Conservation (phyloP, 2,888 invertebrate genomes). For the Acleris laterana region DNA sequence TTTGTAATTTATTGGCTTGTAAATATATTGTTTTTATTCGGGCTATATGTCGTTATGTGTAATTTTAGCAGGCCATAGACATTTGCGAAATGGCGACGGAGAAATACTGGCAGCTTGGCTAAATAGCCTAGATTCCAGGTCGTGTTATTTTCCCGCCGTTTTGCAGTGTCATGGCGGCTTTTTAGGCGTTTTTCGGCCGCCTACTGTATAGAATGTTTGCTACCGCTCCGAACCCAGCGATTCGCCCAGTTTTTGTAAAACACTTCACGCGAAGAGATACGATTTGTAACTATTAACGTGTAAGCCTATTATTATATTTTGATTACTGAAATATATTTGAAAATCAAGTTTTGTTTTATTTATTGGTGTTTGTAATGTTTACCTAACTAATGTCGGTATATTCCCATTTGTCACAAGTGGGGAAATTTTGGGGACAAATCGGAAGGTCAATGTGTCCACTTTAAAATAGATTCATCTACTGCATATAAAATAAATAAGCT, state of each 20-base stretch:
- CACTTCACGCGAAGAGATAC: constrained; percentile 70
- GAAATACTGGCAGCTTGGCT: neutral
- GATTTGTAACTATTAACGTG: constrained; percentile 81
- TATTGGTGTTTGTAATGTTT: constrained; percentile 29
- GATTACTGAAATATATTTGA: constrained; percentile 85
- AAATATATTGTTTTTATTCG: constrained; percentile 49
- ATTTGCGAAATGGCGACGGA: constrained; percentile 1
- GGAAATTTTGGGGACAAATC: no score
- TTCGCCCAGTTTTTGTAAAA: constrained; percentile 48
- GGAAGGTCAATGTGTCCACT: no score
- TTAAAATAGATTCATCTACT: no score
- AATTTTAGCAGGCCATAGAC: constrained; percentile 13
- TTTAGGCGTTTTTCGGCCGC: constrained; percentile 43
- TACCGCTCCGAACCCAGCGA: constrained; percentile 39
- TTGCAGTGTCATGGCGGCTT: constrained; percentile 36
- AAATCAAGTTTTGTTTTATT: constrained; percentile 67
- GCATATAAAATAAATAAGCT: no score
- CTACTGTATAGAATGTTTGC: constrained; percentile 34
- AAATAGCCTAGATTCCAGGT: no score
- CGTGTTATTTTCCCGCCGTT: constrained; percentile 33
- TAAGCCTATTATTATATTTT: constrained; percentile 85
- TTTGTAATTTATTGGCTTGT: constrained; percentile 62
- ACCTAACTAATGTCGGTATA: neutral
- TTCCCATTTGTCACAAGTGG: neutral
- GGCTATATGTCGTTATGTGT: constrained; percentile 44